Evolutionary conservation across 2,797 vertebrate species (phyloP).

Genomic region (Anisognathus igniventris): DNA sequence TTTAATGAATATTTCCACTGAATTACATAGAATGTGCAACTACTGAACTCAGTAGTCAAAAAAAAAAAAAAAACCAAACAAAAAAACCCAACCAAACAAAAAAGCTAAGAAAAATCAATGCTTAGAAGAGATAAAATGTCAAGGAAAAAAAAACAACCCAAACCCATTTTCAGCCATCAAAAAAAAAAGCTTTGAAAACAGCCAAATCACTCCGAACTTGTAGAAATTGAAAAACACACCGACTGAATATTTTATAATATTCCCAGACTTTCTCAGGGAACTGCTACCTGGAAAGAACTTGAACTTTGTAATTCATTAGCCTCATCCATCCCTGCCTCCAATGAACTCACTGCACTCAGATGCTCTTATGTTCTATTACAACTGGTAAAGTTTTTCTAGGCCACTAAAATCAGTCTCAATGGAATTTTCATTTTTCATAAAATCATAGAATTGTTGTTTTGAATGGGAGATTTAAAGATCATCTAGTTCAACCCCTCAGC

Average conservation of each 20-base stretch:
- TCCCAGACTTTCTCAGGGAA: neutral
- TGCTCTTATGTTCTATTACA: neutral
- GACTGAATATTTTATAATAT: neutral
- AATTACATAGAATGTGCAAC: neutral
- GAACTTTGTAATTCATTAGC: neutral
- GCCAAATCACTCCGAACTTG: neutral
- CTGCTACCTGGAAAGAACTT: neutral
- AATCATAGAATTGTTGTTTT: neutral
- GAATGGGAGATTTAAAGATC: neutral
- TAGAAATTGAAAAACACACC: neutral
- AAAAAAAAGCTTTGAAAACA: neutral
- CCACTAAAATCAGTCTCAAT: neutral
- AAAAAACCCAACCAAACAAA: neutral
- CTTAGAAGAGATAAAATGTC: neutral
- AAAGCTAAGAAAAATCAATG: neutral
- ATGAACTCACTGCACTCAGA: neutral
- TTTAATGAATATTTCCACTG: neutral
- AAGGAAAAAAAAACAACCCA: fast-evolving
- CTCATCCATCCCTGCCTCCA: neutral
- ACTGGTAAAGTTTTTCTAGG: neutral
- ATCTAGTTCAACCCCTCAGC: neutral
- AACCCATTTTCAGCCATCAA: neutral
- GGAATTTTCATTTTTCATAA: neutral
- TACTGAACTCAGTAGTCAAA: neutral
- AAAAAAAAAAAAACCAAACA: too few species aligned